phyloP scores from a whole-genome alignment of 2,113 vertebrate species.

The Ceratotherium simum region DNA sequence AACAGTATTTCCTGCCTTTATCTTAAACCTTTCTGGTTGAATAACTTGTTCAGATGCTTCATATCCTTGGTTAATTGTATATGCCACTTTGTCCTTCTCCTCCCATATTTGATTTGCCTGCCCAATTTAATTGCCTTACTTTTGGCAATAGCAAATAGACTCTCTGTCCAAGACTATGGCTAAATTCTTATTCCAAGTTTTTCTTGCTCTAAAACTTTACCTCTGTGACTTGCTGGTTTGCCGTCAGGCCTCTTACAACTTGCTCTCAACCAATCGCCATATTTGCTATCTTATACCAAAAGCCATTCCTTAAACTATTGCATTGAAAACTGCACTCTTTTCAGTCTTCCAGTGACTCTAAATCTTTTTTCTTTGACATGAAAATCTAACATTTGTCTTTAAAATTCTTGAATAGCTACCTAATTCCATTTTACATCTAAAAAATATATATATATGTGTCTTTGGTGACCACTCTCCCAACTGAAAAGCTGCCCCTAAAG shows the following conservation, averaged over 20 bases:
- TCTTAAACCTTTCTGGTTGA: not conserved
- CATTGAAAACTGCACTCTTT: not conserved
- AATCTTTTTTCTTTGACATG: not conserved
- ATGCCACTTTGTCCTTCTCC: not conserved
- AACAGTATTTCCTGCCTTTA: not conserved
- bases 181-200: not conserved
- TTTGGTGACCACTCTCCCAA: not conserved
- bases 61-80: not conserved
- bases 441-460: not conserved
- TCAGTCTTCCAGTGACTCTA: not conserved
- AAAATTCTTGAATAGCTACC: not conserved
- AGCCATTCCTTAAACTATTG: not conserved
- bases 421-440: not conserved
- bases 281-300: not conserved
- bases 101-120: not conserved
- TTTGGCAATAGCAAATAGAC: not conserved
- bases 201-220: not conserved
- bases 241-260: not conserved
- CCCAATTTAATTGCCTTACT: not conserved
- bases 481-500: not conserved
- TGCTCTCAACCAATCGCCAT: not conserved
- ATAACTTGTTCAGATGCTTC: not conserved
- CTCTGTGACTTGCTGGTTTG: not conserved
- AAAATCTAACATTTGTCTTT: not conserved
- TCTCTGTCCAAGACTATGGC: not conserved